These are phyloP conservation scores for Amorpha juglandis DNA, from an alignment of 2,888 invertebrate species.

Conservation along the genomic window DNA sequence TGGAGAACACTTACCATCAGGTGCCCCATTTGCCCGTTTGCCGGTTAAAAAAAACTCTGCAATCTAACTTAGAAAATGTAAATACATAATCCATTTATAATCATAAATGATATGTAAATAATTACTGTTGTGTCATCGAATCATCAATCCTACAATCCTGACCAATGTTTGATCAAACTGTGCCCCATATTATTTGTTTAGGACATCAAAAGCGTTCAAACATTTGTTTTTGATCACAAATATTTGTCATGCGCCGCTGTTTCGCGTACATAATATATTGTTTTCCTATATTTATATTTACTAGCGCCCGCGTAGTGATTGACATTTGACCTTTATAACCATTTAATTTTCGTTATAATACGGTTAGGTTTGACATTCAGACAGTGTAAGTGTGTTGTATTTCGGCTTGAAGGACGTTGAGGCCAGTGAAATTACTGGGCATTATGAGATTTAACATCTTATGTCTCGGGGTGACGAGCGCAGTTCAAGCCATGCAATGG, in stretches of 20 bases:
- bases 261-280: conserved; percentile 45
- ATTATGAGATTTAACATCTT: no score
- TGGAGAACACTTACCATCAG: no score
- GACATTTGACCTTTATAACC: no score
- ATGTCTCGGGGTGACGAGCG: no score
- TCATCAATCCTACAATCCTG: conserved; percentile 26
- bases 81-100: neutral
- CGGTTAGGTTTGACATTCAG: no score
- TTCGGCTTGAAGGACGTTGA: no score
- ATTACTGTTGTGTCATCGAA: conserved; percentile 24
- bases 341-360: no score
- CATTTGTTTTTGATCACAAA: conserved; percentile 52
- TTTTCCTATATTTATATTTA: conserved; percentile 43
- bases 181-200: conserved; percentile 34
- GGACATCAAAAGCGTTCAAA: conserved; percentile 41
- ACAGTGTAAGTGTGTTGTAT: no score
- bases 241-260: conserved; percentile 48
- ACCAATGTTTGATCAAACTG: conserved; percentile 28
- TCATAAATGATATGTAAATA: conserved; percentile 9
- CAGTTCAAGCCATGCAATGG: no score
- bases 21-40: no score
- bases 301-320: no score
- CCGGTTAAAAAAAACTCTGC: neutral
- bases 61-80: neutral
- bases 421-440: no score